phyloP scores from a whole-genome alignment of 2,888 invertebrate species.

The Leptothorax acervorum region DNA sequence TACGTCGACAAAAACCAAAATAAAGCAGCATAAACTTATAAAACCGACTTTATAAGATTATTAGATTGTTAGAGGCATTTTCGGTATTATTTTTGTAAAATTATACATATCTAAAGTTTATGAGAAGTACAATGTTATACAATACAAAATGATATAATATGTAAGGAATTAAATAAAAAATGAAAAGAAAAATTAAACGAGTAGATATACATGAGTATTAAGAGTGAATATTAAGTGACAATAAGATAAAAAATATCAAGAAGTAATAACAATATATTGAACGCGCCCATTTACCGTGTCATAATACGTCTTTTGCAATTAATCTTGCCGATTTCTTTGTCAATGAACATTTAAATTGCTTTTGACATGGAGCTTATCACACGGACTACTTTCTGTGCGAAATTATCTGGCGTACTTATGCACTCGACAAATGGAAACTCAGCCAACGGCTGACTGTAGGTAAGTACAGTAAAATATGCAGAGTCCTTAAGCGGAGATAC shows the following conservation, averaged over 20 bases:
- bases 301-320: neutral
- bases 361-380: constrained; percentile 22
- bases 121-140: neutral
- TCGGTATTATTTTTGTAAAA: neutral
- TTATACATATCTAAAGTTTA: neutral
- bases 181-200: neutral
- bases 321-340: neutral
- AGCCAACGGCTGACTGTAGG: constrained; percentile 13
- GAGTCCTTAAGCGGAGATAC: constrained; percentile 29
- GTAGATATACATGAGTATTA: neutral
- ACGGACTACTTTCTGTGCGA: neutral
- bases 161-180: neutral
- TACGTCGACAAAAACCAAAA: neutral
- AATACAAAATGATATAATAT: neutral
- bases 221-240: neutral
- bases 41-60: neutral
- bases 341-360: constrained; percentile 12
- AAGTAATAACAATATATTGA: neutral
- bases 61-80: neutral
- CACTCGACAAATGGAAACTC: constrained; percentile 47
- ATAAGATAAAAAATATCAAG: neutral
- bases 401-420: neutral
- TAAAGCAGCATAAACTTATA: neutral
- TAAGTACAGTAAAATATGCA: constrained; percentile 46
- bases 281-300: neutral